Conservation (phyloP, 2,888 invertebrate species). For the Callyntrura guangdongensis region DNA sequence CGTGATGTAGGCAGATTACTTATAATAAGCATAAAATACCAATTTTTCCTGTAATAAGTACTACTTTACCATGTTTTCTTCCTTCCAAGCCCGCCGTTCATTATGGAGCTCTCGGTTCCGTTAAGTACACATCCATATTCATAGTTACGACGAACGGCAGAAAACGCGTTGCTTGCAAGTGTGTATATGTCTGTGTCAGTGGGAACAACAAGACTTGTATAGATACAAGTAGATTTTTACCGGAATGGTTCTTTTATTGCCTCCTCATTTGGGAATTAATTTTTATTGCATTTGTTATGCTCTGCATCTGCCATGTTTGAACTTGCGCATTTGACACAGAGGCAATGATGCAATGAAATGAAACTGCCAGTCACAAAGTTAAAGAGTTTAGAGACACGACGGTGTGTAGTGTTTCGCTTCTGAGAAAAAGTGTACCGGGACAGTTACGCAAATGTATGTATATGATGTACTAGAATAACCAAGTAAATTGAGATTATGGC, state of each 20-base stretch:
- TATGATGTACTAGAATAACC: background rate
- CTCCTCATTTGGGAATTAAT: background rate
- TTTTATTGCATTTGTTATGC: background rate
- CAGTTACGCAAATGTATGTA: too few relatives aligned
- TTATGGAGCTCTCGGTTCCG: too few relatives aligned
- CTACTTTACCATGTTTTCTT: too few relatives aligned
- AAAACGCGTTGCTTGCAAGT: too few relatives aligned
- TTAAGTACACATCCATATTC: too few relatives aligned
- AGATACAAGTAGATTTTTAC: too few relatives aligned
- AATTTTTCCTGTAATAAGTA: background rate
- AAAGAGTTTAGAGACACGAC: too few relatives aligned
- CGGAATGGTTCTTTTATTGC: background rate
- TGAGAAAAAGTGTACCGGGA: too few relatives aligned
- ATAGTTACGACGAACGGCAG: too few relatives aligned
- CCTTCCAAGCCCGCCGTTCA: too few relatives aligned
- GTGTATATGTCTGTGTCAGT: background rate
- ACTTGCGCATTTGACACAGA: background rate
- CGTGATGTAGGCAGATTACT: background rate
- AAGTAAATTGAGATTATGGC: background rate
- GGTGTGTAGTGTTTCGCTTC: too few relatives aligned
- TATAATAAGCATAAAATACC: background rate
- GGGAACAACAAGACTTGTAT: too few relatives aligned
- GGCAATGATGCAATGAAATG: conserved; percentile 4
- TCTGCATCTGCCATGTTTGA: background rate
- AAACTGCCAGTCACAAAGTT: background rate